Base-by-base conservation (phyloP, 2,113 vertebrate species). In the Rhynchomys soricoides region DNA sequence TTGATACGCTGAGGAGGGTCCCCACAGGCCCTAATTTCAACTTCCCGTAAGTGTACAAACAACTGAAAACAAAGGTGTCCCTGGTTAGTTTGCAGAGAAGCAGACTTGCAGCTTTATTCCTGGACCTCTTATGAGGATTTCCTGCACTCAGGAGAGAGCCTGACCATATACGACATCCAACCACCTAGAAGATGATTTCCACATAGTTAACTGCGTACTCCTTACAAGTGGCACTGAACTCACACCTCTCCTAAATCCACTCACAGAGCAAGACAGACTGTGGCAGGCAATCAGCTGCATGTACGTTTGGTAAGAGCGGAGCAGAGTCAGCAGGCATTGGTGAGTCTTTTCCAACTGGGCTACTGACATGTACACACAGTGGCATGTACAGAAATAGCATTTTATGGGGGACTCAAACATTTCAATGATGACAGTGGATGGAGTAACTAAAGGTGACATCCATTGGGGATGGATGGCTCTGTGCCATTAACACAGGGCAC, bases 141-240 rank as follows among this genome's bases (percentile, higher is more conserved):
- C 48, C 34, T 26, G 21, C 31, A 7, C 12, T 45, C 50, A 50
- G 17, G 19, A 4, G 21, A 50, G 22, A 85, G 29, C 21, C 50
- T 57, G 1, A 7, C 4, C 40, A 43, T 19, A n/a, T 0, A 2
- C 19, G 66, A 22, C 3, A 9, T 7, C 22, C 52, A 34, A 24
- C 48, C 7, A 24, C 40, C 59, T 92, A 4, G 1, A 31, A 22
- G n/a, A 8, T 31, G 6, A 64, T 31, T 45, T 82, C 93, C 52
- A 12, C 3, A 22, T 16, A 55, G 21, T 24, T 52, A 70, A 74
- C 2, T 5, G 31, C 21, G 73, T 12, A 29, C 37, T 71, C 87
- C 45, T 31, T 45, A 40, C 40, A 37, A 85, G 55, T 3, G 34
- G 11, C 22, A 11, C 29, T 19, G 29, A 70, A 48, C 48, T 70